Evolutionary conservation across 1,140 invertebrate species (phyloP), one percentile per base, ranked within the genome.

Genomic region (Drosophila pandora): DNA sequence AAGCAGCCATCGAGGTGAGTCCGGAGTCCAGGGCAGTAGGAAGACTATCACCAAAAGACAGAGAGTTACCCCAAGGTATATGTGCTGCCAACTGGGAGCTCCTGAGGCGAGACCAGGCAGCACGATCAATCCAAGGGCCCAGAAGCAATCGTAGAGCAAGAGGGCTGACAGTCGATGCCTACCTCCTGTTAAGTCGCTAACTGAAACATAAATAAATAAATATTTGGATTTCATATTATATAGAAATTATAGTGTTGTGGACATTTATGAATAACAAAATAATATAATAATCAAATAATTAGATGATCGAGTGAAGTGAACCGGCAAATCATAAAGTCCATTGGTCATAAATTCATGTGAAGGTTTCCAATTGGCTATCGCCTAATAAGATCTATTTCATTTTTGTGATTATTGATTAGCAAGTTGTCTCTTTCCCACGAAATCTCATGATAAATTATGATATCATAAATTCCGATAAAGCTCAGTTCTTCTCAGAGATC

Each of bases 1-100:
- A n/a, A 92, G 74, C 43, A 90, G 76, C 92, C 92, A 92, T 34
- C 92, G 79, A 0, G 92, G 92, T n/a, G 92, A 84, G 23, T 92
- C 92, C 0, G 92, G 92, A 10, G 92, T 82, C 91, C 90, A 92
- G 28, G 84, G 89, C 13, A 92, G 72, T 2, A 92, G 79, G 22
- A 92, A 47, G 4, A 92, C 79, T 21, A 92, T 73, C 3, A 88
- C 28, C 13, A 92, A 37, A 0, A 91, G 87, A 17, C 91, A 89
- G 10, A 90, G 76, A 9, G 90, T 91, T 0, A 92, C 91, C 5
- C 88, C 82, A 17, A 92, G 49, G 52, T 92, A 92, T 7, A 92
- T 76, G 45, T 92, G 79, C 2, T 81, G 79, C 92, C 92, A 92
- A 47, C 76, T 92, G n/a, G 80, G 80, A 3, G 87, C 84, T 21